These are phyloP conservation scores for Saccostrea echinata DNA, from an alignment of 1,140 invertebrate species.

Conservation along the genomic window DNA sequence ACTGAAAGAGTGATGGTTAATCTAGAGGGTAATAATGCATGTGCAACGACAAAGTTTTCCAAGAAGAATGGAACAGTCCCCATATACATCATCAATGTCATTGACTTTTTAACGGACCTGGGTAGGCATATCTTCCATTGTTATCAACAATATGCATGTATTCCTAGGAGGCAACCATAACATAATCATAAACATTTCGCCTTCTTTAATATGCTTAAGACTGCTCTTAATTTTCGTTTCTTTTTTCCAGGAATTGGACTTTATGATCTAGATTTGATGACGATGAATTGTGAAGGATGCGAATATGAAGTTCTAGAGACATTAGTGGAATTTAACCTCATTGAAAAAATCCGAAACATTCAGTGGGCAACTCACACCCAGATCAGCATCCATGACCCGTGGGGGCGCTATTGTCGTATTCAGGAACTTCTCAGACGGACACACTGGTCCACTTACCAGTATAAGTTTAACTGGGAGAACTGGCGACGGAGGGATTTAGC, in stretches of 20 bases:
- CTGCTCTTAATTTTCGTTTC: not conserved
- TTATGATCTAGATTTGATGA: constrained; percentile 46
- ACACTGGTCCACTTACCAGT: constrained; percentile 53
- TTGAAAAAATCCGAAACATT: constrained; percentile 50
- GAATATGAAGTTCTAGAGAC: constrained; percentile 53
- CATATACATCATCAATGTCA: constrained; percentile 46
- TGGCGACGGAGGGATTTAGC: constrained; percentile 49
- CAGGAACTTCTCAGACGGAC: constrained; percentile 41
- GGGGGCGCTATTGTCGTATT: constrained; percentile 49
- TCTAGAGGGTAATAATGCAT: constrained; percentile 48
- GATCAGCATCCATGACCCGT: constrained; percentile 38
- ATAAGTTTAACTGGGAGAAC: constrained; percentile 51
- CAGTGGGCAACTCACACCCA: constrained; percentile 52
- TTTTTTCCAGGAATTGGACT: constrained; percentile 12
- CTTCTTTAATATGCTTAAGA: not conserved
- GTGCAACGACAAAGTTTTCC: constrained; percentile 56
- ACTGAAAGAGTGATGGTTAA: constrained; percentile 48
- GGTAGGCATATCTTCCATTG: not conserved
- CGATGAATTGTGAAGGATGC: constrained; percentile 60
- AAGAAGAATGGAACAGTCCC: constrained; percentile 45
- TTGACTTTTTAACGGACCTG: constrained; percentile 44
- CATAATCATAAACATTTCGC: not conserved
- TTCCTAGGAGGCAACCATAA: not conserved
- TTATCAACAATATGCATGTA: not conserved
- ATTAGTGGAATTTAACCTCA: constrained; percentile 35